Percentiles rank a stretch among this genome's conserved stretches.
Conservation (phyloP, 2,113 vertebrate species). For the Ammodytes dubius region DNA sequence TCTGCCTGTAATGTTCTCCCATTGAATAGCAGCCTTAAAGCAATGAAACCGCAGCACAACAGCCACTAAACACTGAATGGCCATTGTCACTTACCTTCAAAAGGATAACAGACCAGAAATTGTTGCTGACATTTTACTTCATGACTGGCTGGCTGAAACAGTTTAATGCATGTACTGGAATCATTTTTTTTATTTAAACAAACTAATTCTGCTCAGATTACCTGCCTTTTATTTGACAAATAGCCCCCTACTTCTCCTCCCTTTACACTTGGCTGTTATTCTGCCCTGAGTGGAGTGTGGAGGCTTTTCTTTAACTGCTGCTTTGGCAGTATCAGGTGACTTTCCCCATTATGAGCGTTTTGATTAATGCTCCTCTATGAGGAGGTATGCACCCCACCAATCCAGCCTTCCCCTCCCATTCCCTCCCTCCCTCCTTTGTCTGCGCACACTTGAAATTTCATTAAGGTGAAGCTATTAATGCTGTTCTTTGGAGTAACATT, state of each 20-base stretch:
- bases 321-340: slow-evolving; percentile 59
- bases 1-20: slow-evolving; percentile 64
- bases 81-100: slow-evolving; percentile 48
- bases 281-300: slow-evolving; percentile 35
- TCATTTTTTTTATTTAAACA: slow-evolving; percentile 38
- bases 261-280: slow-evolving; percentile 46
- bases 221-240: slow-evolving; percentile 61
- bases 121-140: slow-evolving; percentile 28
- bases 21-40: slow-evolving; percentile 68
- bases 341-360: slow-evolving; percentile 74
- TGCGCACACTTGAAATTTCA: slow-evolving; percentile 76
- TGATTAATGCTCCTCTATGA: slow-evolving; percentile 74
- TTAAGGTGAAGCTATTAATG: slow-evolving; percentile 78
- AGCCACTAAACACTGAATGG: slow-evolving; percentile 54
- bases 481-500: slow-evolving; percentile 79
- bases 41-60: slow-evolving; percentile 49
- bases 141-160: slow-evolving; percentile 28
- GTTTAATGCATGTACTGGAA: slow-evolving; percentile 35
- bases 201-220: slow-evolving; percentile 63
- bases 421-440: slow-evolving; percentile 29
- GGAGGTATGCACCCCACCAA: slow-evolving; percentile 43
- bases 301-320: slow-evolving; percentile 49
- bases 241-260: slow-evolving; percentile 22
- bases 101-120: slow-evolving; percentile 50
- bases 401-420: slow-evolving; percentile 30